Conservation (phyloP, 2,113 vertebrate species). For the Hydrochoerus hydrochaeris region DNA sequence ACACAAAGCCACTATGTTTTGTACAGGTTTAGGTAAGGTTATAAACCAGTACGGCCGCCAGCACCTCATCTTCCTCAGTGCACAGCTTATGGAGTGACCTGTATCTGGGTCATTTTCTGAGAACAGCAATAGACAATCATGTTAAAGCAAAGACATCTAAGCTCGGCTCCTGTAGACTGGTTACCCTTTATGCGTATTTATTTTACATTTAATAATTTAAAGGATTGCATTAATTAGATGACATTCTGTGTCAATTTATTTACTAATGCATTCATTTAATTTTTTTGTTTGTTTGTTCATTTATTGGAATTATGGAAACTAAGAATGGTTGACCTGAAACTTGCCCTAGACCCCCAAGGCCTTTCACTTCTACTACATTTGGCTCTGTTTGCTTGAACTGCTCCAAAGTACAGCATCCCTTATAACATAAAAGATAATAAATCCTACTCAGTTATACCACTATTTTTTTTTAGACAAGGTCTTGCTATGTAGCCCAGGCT, state of each 20-base stretch:
- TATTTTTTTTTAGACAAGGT: neutral
- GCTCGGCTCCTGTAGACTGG: neutral
- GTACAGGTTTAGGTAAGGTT: neutral
- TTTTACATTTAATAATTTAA: conserved; percentile 20
- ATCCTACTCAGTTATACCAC: neutral
- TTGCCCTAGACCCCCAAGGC: neutral
- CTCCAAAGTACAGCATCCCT: neutral
- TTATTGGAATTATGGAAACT: neutral
- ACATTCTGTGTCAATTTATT: neutral
- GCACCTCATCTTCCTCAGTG: neutral
- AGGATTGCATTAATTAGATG: neutral
- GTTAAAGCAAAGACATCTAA: conserved; percentile 19
- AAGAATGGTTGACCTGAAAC: neutral
- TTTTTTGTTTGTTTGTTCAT: neutral
- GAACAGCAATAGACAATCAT: neutral
- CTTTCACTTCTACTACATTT: neutral
- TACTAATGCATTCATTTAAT: neutral
- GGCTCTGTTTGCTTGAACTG: neutral
- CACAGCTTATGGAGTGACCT: neutral
- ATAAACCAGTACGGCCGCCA: neutral
- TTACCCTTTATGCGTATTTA: neutral
- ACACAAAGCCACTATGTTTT: neutral
- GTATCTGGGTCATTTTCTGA: neutral
- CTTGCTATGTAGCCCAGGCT: neutral
- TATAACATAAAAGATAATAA: neutral